Percentiles rank a stretch among this genome's conserved stretches.
Evolutionary conservation across 1,140 invertebrate genomes (phyloP).

Genomic region (Catajapyx aquilonaris): DNA sequence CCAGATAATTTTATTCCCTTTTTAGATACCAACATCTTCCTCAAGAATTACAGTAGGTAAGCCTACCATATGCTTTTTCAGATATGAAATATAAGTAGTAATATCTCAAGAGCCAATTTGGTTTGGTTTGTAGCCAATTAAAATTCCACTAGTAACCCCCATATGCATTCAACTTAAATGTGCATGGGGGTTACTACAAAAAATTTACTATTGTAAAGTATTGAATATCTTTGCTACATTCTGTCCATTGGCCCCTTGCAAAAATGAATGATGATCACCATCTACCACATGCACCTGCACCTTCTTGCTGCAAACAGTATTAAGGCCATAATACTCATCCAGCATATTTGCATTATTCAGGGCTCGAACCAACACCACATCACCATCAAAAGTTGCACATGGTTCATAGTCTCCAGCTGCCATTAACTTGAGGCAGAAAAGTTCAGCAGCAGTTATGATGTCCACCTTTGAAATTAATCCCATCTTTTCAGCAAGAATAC

Average conservation of each 20-base stretch:
- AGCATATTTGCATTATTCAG: slow-evolving; percentile 50
- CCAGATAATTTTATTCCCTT: too few species aligned
- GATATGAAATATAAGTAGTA: too few species aligned
- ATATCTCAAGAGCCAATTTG: too few species aligned
- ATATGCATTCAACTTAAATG: too few species aligned
- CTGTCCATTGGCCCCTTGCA: slow-evolving; percentile 38
- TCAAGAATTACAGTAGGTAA: too few species aligned
- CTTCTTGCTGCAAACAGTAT: slow-evolving; percentile 34
- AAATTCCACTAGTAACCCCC: too few species aligned
- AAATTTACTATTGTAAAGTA: too few species aligned
- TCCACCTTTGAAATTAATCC: slow-evolving; percentile 24
- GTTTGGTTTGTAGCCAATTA: too few species aligned
- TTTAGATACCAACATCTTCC: too few species aligned
- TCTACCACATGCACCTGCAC: slow-evolving; percentile 41
- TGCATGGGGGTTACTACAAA: too few species aligned
- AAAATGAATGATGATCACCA: slow-evolving; percentile 63
- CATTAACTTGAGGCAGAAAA: slow-evolving; percentile 55
- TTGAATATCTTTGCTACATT: slow-evolving; percentile 35
- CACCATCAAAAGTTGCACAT: slow-evolving; percentile 34
- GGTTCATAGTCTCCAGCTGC: slow-evolving; percentile 50
- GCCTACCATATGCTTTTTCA: too few species aligned
- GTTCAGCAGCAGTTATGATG: slow-evolving; percentile 36
- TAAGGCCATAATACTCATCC: slow-evolving; percentile 58
- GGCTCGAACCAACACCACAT: slow-evolving; percentile 55
- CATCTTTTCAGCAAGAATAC: slow-evolving; percentile 24